A percentile compares a stretch with the other conserved stretches of the same genome.
Evolutionary conservation across 2,797 vertebrate genomes (phyloP).

Genomic region (Kryptolebias ocellatus): DNA sequence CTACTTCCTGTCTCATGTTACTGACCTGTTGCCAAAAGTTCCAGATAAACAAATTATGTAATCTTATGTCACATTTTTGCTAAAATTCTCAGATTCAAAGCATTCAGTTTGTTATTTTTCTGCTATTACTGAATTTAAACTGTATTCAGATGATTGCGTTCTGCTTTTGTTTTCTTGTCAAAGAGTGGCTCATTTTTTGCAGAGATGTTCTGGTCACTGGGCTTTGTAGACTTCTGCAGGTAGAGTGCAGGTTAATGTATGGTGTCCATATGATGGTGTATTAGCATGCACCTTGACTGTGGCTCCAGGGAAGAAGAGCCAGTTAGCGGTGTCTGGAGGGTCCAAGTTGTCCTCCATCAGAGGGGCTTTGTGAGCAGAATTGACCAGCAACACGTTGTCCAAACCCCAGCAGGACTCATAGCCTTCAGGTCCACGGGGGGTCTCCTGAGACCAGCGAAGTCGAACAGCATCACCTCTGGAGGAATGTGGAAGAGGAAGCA

Average conservation of each 20-base stretch:
- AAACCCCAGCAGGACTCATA: slow-evolving; percentile 98
- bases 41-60: too few species aligned
- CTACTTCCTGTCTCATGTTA: too few species aligned
- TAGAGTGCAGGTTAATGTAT: background rate
- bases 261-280: background rate
- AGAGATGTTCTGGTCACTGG: background rate
- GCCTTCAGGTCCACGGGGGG: slow-evolving; percentile 85
- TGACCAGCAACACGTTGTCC: slow-evolving; percentile 94
- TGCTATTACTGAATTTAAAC: background rate
- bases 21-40: too few species aligned
- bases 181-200: too few species aligned
- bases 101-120: too few species aligned
- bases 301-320: slow-evolving; percentile 98
- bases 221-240: slow-evolving; percentile 1
- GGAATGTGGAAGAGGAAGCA: slow-evolving; percentile 88
- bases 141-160: background rate
- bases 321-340: slow-evolving; percentile 96
- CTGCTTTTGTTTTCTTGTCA: too few species aligned
- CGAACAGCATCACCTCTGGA: slow-evolving; percentile 86
- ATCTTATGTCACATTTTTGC: too few species aligned
- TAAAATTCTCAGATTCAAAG: too few species aligned
- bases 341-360: slow-evolving; percentile 95
- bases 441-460: slow-evolving; percentile 94
- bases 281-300: slow-evolving; percentile 90
- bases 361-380: slow-evolving; percentile 88